Base-by-base conservation (phyloP, 2,797 vertebrate species). In the Hippocampus kuda region DNA sequence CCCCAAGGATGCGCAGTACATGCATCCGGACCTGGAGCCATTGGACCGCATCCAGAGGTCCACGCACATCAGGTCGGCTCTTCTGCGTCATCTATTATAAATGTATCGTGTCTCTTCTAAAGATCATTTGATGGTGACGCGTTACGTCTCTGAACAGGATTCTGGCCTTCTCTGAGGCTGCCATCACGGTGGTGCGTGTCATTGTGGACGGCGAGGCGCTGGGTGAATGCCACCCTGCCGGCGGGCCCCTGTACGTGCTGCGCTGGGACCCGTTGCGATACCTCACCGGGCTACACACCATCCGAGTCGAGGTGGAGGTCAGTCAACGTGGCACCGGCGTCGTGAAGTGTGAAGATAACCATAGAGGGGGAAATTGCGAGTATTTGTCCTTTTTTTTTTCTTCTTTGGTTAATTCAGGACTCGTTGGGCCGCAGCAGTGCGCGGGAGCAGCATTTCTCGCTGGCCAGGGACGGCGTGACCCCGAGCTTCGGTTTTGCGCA, bases 1-100 rank as follows among this genome's bases (percentile, higher is more conserved):
- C 85, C 97, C 97, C 74, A 99, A 99, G 78, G 89, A 95, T 13
- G 91, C 92, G 0, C 94, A 95, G 68, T 98, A 98, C 80, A 89
- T 93, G 69, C 94, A 93, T 67, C 90, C 93, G 5, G 82, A 87
- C 65, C 88, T 91, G 82, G 97, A 99, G 83, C 94, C 96, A 1
- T 72, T 97, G 70, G 89, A 85, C 26, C 93, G 88, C 54, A 93
- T 98, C 66, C 86, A 82, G 71, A 77, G 87, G 76, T 99, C 97
- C 11, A 97, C 95, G 42, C 95, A 99, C 78, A 94, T 99, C 89
- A 95, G 97, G 97, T 99, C 87, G 70, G 69, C 65, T 82, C 76
- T 62, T 9, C 42, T 2, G 26, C 15, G 26, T 59, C 24, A 11
- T 60, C 30, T 34, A 34, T 30, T 16, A 12, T 8, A 51, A 51